Evolutionary conservation across 2,888 invertebrate species (phyloP).

Genomic region (Brassicogethes aeneus): DNA sequence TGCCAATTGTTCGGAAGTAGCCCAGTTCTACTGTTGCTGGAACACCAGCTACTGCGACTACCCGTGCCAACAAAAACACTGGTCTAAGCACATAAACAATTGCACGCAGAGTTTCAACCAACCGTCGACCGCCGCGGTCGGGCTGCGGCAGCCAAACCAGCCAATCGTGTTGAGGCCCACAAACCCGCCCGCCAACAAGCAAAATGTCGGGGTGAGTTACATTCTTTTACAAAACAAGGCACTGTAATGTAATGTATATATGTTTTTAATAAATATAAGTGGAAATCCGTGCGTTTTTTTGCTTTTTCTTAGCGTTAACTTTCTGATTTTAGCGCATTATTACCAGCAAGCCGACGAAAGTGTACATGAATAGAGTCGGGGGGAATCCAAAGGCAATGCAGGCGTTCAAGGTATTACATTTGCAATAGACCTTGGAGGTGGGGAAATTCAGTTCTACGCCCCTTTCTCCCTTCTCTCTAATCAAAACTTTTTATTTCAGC

Average conservation of each 20-base stretch:
- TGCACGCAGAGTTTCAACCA: slow-evolving; percentile 43
- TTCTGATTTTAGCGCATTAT: slow-evolving; percentile 28
- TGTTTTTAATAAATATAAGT: slow-evolving; percentile 8
- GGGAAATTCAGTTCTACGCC: too few relatives aligned
- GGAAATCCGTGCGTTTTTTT: slow-evolving; percentile 4
- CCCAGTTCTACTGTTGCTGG: slow-evolving; percentile 93
- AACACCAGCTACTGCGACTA: slow-evolving; percentile 91
- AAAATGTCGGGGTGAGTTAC: slow-evolving; percentile 25
- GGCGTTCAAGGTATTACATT: slow-evolving; percentile 4
- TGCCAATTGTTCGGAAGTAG: slow-evolving; percentile 77
- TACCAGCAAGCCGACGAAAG: slow-evolving; percentile 28
- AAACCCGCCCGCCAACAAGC: slow-evolving; percentile 17
- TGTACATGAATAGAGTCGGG: slow-evolving; percentile 25
- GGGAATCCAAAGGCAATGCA: slow-evolving; percentile 1
- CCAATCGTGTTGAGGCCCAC: slow-evolving; percentile 24
- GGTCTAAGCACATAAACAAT: slow-evolving; percentile 63
- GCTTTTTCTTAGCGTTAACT: too few relatives aligned
- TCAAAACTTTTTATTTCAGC: too few relatives aligned
- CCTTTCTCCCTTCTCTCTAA: too few relatives aligned
- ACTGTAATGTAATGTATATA: slow-evolving; percentile 10
- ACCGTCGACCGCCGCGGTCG: slow-evolving; percentile 1
- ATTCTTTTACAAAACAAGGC: slow-evolving; percentile 10
- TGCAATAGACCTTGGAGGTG: too few relatives aligned
- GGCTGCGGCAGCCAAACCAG: slow-evolving; percentile 16
- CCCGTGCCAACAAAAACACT: slow-evolving; percentile 79